A percentile compares a stretch with the other conserved stretches of the same genome.
phyloP scores from a whole-genome alignment of 2,797 vertebrate genomes.

The Xiphorhynchus erythropygius region DNA sequence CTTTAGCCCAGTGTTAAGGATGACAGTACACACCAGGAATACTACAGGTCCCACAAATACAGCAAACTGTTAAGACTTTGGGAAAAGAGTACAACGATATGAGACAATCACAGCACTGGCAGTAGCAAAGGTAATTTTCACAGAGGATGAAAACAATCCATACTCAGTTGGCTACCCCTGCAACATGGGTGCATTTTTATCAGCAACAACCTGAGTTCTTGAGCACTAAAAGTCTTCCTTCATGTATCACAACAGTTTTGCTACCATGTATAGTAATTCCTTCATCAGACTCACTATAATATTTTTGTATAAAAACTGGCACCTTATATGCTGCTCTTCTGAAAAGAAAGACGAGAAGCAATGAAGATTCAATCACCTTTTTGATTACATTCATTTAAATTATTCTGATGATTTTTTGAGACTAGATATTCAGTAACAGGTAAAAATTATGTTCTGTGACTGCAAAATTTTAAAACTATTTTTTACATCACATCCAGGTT shows the following conservation, averaged over 20 bases:
- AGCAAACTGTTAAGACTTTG: background rate
- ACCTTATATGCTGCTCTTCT: background rate
- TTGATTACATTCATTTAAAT: background rate
- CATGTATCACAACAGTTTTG: background rate
- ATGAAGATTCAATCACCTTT: background rate
- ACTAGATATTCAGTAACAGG: background rate
- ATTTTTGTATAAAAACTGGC: background rate
- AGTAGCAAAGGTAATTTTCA: background rate
- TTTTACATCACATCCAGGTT: background rate
- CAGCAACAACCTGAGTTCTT: background rate
- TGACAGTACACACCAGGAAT: background rate
- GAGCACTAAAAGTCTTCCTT: background rate
- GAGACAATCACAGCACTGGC: background rate
- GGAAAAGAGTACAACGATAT: background rate
- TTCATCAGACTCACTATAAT: background rate
- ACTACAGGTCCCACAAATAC: background rate
- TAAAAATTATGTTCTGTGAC: background rate
- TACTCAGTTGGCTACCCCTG: background rate
- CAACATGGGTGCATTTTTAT: background rate
- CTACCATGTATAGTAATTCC: background rate
- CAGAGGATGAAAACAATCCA: background rate
- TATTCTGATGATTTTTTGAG: background rate
- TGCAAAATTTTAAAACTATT: background rate
- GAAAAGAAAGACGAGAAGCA: background rate
- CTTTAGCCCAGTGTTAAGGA: background rate